Evolutionary conservation across 2,888 invertebrate species (phyloP), one percentile per base, ranked within the genome.

Genomic region (Acanthosepion lycidas): DNA sequence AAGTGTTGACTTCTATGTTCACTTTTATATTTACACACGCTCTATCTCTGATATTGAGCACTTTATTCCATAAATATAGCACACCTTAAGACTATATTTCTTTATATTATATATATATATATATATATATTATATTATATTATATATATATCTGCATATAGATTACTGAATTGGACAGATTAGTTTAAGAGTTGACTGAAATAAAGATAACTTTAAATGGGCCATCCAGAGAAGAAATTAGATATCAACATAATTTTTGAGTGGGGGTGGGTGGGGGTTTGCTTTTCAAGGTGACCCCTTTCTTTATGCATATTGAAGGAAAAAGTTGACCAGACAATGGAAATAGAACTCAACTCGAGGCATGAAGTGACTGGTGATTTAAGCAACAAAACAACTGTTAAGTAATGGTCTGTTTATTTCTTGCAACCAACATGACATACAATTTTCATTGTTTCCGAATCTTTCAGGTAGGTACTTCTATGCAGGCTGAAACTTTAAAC

Each of bases 71-170:
- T n/a, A n/a, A n/a, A n/a, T n/a, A n/a, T n/a, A n/a, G n/a, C n/a
- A n/a, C n/a, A n/a, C n/a, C n/a, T n/a, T n/a, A n/a, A n/a, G n/a
- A n/a, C n/a, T n/a, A n/a, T n/a, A n/a, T n/a, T n/a, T n/a, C n/a
- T n/a, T n/a, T n/a, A n/a, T n/a, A n/a, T n/a, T n/a, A n/a, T 91
- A 91, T 91, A 91, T 91, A 91, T 91, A 91, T 91, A 53, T 53
- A 53, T 23, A 8, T 12, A 59, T 48, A 92, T 48, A 92, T 92
- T 48, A 48, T 42, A 9, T 42, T 26, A 48, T 6, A 12, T 18
- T 28, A 12, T 12, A 51, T 93, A 20, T 28, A 28, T 51, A 5
- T 15, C 0, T 26, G 28, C 26, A 48, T 48, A 28, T 20, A 12
- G 48, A 1, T 49, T 49, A 28, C 48, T 48, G 49, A 23, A 92